Base-by-base conservation (phyloP, 2,888 invertebrate genomes). In the Frankliniella fusca region DNA sequence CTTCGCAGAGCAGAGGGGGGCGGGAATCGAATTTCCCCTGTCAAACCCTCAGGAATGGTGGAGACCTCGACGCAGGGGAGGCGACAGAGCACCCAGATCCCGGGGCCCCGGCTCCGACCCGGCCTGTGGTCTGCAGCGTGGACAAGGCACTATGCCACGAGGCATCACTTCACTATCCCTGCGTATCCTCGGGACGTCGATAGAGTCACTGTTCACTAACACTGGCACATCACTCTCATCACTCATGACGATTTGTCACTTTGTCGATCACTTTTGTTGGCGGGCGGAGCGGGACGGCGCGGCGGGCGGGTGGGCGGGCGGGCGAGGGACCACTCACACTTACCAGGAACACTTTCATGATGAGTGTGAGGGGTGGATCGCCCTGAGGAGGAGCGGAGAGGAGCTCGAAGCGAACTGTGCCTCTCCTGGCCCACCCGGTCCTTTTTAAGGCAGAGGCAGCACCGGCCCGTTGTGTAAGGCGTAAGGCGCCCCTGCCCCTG, bases 391-490 rank as follows among this genome's bases (percentile, higher is more conserved):
- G 70, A 70, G 70, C 23, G 70, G 70, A 70, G 70, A 70, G 70
- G 70, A 70, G 70, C 70, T 70, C 70, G 70, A 70, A 70, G 70
- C 70, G 70, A 70, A 70, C 70, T 70, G 70, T 70, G 70, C 70
- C 70, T 23, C 23, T 70, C 70, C 70, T 70, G 70, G 70, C 70
- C 70, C 23, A 23, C 11, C 70, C 70, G 70, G 70, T n/a, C 70
- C 70, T 23, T 70, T 70, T 70, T 23, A 70, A 70, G 70, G 70
- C 70, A 70, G 70, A 23, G 70, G 54, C 15, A 70, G n/a, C 23
- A 8, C 70, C 23, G 23, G 23, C 38, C 38, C 38, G 70, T 70
- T 70, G 70, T 70, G 70, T 23, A 70, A 70, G 70, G 23, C 70
- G 70, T n/a, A 7, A 23, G 23, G 23, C 70, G 23, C 23, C 23